phyloP scores from a whole-genome alignment of 2,797 vertebrate genomes.

The Trematomus bernacchii region DNA sequence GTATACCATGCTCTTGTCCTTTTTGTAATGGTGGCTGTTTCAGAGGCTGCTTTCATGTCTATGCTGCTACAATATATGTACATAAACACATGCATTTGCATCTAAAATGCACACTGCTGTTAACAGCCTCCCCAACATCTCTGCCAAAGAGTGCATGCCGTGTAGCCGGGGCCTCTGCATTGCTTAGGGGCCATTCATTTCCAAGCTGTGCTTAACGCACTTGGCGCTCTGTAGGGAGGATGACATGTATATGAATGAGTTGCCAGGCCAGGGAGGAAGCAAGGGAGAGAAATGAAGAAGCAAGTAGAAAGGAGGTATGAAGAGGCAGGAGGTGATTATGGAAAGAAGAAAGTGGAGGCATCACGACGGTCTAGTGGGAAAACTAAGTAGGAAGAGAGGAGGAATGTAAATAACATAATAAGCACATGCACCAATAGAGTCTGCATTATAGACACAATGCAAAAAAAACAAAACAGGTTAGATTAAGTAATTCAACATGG shows the following conservation, averaged over 20 bases:
- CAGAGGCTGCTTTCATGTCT: constrained; percentile 4
- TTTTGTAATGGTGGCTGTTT: not conserved
- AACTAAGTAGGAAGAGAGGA: not conserved
- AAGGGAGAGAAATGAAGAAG: not conserved
- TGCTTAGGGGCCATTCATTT: constrained; percentile 68
- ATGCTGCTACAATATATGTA: constrained; percentile 7
- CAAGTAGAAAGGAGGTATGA: not conserved
- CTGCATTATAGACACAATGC: constrained; percentile 9
- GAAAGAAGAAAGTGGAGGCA: constrained; percentile 4
- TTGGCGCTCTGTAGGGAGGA: constrained; percentile 36
- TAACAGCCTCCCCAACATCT: not conserved
- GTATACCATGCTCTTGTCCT: not conserved
- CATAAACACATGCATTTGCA: constrained; percentile 7
- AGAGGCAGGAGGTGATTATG: constrained; percentile 10
- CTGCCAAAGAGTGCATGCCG: constrained; percentile 27
- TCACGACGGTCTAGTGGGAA: not conserved
- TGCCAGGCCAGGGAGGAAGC: constrained; percentile 13
- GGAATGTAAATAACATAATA: constrained; percentile 10
- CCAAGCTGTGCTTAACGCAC: constrained; percentile 64
- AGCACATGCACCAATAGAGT: not conserved
- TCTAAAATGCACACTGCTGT: not conserved
- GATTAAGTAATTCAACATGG: constrained; percentile 21
- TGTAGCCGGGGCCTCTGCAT: constrained; percentile 26
- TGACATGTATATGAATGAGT: constrained; percentile 70
- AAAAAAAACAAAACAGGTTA: not conserved